Evolutionary conservation across 2,113 vertebrate genomes (phyloP).

Genomic region (Pteropus alecto): DNA sequence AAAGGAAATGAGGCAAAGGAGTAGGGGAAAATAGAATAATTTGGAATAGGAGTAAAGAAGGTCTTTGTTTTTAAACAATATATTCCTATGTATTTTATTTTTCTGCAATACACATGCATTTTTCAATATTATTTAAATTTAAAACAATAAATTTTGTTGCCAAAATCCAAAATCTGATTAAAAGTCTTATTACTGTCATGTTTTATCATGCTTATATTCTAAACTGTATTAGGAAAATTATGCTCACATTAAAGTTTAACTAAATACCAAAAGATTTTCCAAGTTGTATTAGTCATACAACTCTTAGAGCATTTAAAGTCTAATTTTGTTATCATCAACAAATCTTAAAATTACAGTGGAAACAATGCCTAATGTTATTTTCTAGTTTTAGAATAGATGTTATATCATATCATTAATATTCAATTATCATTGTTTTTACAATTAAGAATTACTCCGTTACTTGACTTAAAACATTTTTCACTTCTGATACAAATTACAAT

Average conservation of each 20-base stretch:
- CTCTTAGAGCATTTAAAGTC: not conserved
- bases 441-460: slow-evolving; percentile 13
- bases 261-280: not conserved
- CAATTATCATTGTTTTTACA: not conserved
- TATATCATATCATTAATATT: not conserved
- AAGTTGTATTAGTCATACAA: not conserved
- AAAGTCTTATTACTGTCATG: not conserved
- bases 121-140: not conserved
- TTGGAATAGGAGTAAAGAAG: not conserved
- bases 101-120: not conserved
- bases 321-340: not conserved
- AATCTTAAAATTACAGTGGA: not conserved
- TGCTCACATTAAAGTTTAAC: not conserved
- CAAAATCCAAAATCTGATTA: not conserved
- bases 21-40: not conserved
- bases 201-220: not conserved
- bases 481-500: not conserved
- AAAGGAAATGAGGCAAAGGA: not conserved
- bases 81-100: not conserved
- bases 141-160: not conserved
- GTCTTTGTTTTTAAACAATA: slow-evolving; percentile 4
- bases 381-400: not conserved
- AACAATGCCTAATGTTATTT: not conserved
- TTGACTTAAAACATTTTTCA: slow-evolving; percentile 21
- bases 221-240: not conserved